Evolutionary conservation across 1,140 invertebrate species (phyloP).

Genomic region (Eulimnadia texana): DNA sequence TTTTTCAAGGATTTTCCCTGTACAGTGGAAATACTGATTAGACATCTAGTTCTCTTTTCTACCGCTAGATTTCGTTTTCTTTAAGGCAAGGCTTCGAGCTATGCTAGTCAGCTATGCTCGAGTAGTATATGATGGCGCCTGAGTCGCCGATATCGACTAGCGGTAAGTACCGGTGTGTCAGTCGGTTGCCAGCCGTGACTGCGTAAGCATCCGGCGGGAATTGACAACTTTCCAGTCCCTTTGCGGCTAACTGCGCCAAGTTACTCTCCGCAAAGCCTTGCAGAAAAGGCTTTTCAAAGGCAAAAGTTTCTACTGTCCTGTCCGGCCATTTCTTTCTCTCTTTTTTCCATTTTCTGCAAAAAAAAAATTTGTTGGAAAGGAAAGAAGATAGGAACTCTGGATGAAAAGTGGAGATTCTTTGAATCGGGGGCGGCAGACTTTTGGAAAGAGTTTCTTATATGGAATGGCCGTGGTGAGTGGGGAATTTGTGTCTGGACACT

Average conservation of each 20-base stretch:
- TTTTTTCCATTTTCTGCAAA: no score
- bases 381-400: no score
- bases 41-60: no score
- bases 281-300: no score
- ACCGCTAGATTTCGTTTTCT: neutral
- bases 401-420: neutral
- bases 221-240: neutral
- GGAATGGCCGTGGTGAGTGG: neutral
- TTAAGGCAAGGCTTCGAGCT: neutral
- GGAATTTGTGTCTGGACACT: neutral
- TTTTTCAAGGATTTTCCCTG: no score
- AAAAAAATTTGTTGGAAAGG: no score
- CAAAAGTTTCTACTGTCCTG: no score
- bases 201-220: neutral
- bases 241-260: neutral
- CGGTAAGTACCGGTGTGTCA: neutral
- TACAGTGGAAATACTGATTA: no score
- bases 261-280: neutral
- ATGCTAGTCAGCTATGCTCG: no score
- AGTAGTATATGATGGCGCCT: no score
- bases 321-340: no score
- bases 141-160: neutral
- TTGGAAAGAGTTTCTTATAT: neutral
- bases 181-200: neutral
- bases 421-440: neutral